phyloP scores from a whole-genome alignment of 2,797 vertebrate species.

The Apogon talboti region DNA sequence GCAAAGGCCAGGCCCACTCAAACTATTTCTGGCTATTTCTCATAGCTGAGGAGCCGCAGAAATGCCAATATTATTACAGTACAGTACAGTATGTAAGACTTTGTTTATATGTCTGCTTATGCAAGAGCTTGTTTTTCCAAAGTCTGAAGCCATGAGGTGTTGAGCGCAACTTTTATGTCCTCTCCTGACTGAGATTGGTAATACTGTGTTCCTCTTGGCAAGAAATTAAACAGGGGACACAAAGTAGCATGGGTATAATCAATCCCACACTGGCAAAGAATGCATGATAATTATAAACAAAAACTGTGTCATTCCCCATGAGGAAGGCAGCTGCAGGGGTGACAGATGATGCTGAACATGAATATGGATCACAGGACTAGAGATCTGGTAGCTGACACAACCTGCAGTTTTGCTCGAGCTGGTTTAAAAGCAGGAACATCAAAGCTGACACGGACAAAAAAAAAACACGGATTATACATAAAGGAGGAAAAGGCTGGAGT shows the following conservation, averaged over 20 bases:
- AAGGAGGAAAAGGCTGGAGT: background rate
- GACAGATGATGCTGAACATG: constrained; percentile 69
- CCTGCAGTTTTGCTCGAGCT: constrained; percentile 41
- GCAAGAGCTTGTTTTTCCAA: constrained; percentile 52
- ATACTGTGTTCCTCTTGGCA: constrained; percentile 62
- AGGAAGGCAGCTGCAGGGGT: constrained; percentile 71
- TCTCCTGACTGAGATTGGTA: constrained; percentile 16
- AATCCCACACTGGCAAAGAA: constrained; percentile 71
- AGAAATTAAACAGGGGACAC: constrained; percentile 66
- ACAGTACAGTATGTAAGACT: constrained; percentile 43
- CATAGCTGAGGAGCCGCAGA: constrained; percentile 39
- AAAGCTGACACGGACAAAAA: constrained; percentile 22
- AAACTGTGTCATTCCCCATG: constrained; percentile 73
- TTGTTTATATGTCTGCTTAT: constrained; percentile 45
- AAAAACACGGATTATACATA: constrained; percentile 28
- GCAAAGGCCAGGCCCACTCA: constrained; percentile 50
- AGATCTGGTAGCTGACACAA: constrained; percentile 64
- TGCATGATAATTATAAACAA: constrained; percentile 77
- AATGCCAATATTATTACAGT: constrained; percentile 56
- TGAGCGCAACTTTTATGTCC: constrained; percentile 38
- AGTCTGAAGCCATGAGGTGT: constrained; percentile 25
- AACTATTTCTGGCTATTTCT: constrained; percentile 63
- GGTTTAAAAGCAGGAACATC: constrained; percentile 32
- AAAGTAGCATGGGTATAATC: constrained; percentile 70
- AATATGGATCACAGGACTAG: constrained; percentile 76